Conservation (phyloP, 2,888 invertebrate species). For the Pocota personata region DNA sequence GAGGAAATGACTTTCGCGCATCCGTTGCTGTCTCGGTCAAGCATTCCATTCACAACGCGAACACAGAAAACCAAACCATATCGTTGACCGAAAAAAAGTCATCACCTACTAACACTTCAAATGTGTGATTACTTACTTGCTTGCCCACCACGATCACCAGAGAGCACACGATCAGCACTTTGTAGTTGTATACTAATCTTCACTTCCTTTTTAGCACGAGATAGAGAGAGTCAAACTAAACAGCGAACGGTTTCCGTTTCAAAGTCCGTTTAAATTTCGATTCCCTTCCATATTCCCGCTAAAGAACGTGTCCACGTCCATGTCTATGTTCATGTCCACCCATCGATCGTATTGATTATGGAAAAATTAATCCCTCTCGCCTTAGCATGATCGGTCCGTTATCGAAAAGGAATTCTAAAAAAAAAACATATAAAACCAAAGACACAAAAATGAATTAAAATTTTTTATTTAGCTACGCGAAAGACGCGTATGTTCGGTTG, state of each 20-base stretch:
- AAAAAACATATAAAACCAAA: constrained; percentile 5
- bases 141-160: constrained; percentile 40
- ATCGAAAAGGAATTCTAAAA: constrained; percentile 32
- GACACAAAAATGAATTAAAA: constrained; percentile 49
- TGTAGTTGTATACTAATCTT: constrained; percentile 51
- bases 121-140: constrained; percentile 34
- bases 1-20: constrained; percentile 60
- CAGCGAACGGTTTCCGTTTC: constrained; percentile 52
- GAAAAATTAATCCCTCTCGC: constrained; percentile 24
- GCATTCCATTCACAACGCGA: constrained; percentile 47
- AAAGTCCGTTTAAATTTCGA: constrained; percentile 36
- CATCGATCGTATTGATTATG: no score
- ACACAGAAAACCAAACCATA: neutral
- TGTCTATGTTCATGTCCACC: neutral
- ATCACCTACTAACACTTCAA: constrained; percentile 55
- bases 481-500: neutral
- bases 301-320: neutral
- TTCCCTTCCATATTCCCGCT: neutral
- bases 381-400: constrained; percentile 35
- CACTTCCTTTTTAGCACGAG: constrained; percentile 66
- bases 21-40: constrained; percentile 50
- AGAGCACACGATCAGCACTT: constrained; percentile 44
- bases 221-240: constrained; percentile 24
- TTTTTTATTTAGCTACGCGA: constrained; percentile 2
- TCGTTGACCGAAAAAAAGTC: constrained; percentile 52